Conservation (phyloP, 2,797 vertebrate species). For the Bovichtus variegatus region DNA sequence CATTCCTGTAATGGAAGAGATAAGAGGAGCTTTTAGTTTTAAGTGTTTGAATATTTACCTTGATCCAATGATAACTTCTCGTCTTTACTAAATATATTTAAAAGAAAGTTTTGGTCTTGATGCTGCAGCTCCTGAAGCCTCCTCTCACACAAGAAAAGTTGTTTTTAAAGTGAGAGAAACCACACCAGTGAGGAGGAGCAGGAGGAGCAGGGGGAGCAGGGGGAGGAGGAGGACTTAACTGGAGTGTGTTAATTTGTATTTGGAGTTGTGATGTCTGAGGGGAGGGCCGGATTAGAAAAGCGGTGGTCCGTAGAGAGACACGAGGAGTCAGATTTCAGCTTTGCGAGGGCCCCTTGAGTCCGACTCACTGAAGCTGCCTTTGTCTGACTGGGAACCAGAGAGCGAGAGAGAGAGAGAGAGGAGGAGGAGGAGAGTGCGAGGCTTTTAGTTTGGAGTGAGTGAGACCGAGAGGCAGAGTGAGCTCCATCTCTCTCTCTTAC, state of each 20-base stretch:
- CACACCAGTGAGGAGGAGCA: slow-evolving; percentile 50
- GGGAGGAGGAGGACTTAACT: slow-evolving; percentile 60
- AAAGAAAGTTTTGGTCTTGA: slow-evolving; percentile 14
- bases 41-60: not conserved
- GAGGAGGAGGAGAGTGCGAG: slow-evolving; percentile 53
- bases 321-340: slow-evolving; percentile 90
- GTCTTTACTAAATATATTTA: not conserved
- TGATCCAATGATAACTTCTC: slow-evolving; percentile 5
- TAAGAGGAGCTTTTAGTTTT: not conserved
- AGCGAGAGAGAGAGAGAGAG: slow-evolving; percentile 52
- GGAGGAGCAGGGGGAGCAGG: slow-evolving; percentile 9
- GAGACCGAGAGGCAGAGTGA: slow-evolving; percentile 66
- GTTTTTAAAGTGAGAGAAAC: slow-evolving; percentile 56
- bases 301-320: slow-evolving; percentile 78
- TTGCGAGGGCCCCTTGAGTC: slow-evolving; percentile 82
- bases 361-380: slow-evolving; percentile 90
- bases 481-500: slow-evolving; percentile 71
- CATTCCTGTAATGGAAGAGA: slow-evolving; percentile 5
- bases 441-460: slow-evolving; percentile 63
- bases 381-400: slow-evolving; percentile 85
- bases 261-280: slow-evolving; percentile 68
- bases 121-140: slow-evolving; percentile 19
- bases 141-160: slow-evolving; percentile 31
- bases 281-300: slow-evolving; percentile 75
- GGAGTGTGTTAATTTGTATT: slow-evolving; percentile 76